Evolutionary conservation across 2,113 vertebrate genomes (phyloP), one percentile per base, ranked within the genome.

Genomic region (Poecile atricapillus): DNA sequence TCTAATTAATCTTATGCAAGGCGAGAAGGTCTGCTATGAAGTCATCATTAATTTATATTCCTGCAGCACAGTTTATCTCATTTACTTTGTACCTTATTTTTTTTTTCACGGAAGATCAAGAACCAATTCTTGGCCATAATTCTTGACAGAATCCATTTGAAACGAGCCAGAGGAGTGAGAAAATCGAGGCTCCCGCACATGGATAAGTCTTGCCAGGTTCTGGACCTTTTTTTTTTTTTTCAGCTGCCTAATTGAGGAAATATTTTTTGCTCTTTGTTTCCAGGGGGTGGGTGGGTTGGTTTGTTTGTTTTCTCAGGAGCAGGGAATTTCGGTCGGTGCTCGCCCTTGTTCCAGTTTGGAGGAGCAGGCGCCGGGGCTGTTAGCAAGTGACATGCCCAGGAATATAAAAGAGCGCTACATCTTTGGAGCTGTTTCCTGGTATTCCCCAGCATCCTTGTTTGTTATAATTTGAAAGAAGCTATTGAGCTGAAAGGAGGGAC

Each of bases 401-500:
- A 93, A 92, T 41, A 96, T 86, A 97, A 97, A 97, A 90, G 93
- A 94, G 27, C 14, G 0, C 64, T 87, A 97, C 95, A 96, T 96
- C 94, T 90, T 97, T 92, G 93, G 93, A 97, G 94, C 88, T 97
- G 94, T 94, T 92, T 73, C 8, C 28, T 35, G 76, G 73, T 95
- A 96, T 97, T 96, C 94, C 96, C 96, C 90, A 94, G 93, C 74
- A 97, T 33, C 70, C 88, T 70, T 78, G 92, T 87, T 96, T 96
- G 95, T 97, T 95, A 2, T 9, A 13, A 87, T 92, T 92, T 96
- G 95, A 97, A 96, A 97, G 95, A 79, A 83, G 88, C 95, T 88
- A 96, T 96, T 97, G 96, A 97, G 47, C 88, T 94, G 95, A 97
- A 97, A 97, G 95, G 95, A 97, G 95, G 94, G 90, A 95, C 94